phyloP scores from a whole-genome alignment of 2,888 invertebrate species.

The Mesochorus sp. region DNA sequence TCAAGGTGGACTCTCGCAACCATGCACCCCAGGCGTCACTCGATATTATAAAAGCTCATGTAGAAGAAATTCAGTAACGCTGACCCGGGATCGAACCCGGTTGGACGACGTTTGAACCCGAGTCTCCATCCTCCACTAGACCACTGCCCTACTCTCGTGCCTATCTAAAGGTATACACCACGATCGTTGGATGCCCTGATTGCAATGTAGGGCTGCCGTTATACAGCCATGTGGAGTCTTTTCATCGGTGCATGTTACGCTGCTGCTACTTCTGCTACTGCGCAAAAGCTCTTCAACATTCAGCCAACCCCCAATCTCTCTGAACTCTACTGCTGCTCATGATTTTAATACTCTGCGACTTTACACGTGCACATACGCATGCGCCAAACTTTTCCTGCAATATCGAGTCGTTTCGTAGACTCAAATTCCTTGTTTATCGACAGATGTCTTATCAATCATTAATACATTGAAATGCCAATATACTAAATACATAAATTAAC shows the following conservation, averaged over 20 bases:
- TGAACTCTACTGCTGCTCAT: too few species aligned
- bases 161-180: background rate
- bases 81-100: constrained; percentile 2
- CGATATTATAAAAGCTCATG: background rate
- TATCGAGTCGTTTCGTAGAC: too few species aligned
- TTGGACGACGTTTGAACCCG: background rate
- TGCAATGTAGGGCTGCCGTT: constrained; percentile 7
- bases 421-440: too few species aligned
- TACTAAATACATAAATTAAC: too few species aligned
- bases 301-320: background rate
- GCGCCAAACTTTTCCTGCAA: too few species aligned
- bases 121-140: background rate
- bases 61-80: background rate
- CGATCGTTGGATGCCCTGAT: background rate
- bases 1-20: background rate
- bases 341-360: too few species aligned
- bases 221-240: background rate
- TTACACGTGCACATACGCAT: too few species aligned
- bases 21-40: background rate
- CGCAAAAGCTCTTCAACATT: constrained; percentile 23
- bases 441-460: too few species aligned
- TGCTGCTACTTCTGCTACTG: background rate
- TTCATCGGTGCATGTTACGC: background rate
- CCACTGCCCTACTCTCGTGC: constrained; percentile 3
- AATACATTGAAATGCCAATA: too few species aligned